Conservation (phyloP, 1,140 invertebrate species). For the Aethina tumida region DNA sequence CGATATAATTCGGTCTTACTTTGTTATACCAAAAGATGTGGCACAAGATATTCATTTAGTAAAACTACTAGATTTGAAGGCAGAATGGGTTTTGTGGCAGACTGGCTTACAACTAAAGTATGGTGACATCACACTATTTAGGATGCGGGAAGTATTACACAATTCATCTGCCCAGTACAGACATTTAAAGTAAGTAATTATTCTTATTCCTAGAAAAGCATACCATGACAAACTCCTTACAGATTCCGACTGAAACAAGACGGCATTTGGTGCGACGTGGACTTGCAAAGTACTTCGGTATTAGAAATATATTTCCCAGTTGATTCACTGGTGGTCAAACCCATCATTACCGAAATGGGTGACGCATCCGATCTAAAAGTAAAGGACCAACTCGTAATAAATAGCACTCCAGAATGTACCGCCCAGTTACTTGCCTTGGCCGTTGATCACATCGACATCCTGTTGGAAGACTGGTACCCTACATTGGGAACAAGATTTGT, state of each 20-base stretch:
- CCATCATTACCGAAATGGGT: conserved; percentile 43
- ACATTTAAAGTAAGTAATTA: conserved; percentile 30
- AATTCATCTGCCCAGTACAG: conserved; percentile 30
- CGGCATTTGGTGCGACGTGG: conserved; percentile 74
- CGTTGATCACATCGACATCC: conserved; percentile 94
- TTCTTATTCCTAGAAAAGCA: conserved; percentile 3
- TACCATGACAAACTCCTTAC: conserved; percentile 20
- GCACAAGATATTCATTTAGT: conserved; percentile 53
- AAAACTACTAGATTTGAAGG: conserved; percentile 54
- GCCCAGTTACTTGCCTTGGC: conserved; percentile 80
- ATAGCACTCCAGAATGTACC: conserved; percentile 54
- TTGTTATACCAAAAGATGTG: conserved; percentile 52
- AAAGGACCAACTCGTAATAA: conserved; percentile 30
- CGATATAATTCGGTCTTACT: conserved; percentile 66
- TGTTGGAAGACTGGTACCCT: conserved; percentile 98
- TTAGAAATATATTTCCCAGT: conserved; percentile 82
- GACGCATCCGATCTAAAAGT: conserved; percentile 54
- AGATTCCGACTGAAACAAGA: conserved; percentile 70
- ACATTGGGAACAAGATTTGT: conserved; percentile 86
- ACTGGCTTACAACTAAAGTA: conserved; percentile 83
- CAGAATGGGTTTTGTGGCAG: conserved; percentile 94
- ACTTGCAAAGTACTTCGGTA: conserved; percentile 71
- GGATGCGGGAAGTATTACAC: conserved; percentile 66
- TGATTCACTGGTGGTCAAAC: conserved; percentile 61
- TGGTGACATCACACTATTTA: conserved; percentile 68